phyloP scores from a whole-genome alignment of 2,797 vertebrate genomes.

The Coranthus polyacanthus region DNA sequence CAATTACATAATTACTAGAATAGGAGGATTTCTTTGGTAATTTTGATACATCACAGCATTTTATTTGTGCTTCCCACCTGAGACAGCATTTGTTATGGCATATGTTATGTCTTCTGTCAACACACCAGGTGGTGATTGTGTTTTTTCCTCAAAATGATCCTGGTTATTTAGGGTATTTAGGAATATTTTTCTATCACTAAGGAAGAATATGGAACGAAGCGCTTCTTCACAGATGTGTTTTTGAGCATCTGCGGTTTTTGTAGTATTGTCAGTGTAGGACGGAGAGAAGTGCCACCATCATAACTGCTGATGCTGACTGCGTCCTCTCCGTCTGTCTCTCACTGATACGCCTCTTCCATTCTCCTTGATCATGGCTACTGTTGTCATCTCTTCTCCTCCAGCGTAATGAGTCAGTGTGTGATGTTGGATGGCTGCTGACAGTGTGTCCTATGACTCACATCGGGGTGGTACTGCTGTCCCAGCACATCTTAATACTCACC shows the following conservation, averaged over 20 bases:
- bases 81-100: slow-evolving; percentile 43
- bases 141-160: slow-evolving; percentile 9
- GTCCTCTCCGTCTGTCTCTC: slow-evolving; percentile 45
- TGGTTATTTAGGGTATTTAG: slow-evolving; percentile 20
- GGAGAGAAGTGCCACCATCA: slow-evolving; percentile 18
- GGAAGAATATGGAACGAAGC: neutral
- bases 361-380: slow-evolving; percentile 72
- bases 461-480: slow-evolving; percentile 72
- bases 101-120: slow-evolving; percentile 47
- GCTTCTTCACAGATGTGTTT: slow-evolving; percentile 3
- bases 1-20: slow-evolving; percentile 40
- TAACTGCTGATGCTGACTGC: slow-evolving; percentile 54
- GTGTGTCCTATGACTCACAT: slow-evolving; percentile 75
- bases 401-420: slow-evolving; percentile 78
- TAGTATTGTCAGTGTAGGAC: slow-evolving; percentile 4
- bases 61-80: slow-evolving; percentile 35
- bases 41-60: slow-evolving; percentile 32
- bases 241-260: slow-evolving; percentile 12
- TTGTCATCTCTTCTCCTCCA: slow-evolving; percentile 73
- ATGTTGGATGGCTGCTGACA: slow-evolving; percentile 79
- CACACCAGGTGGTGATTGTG: slow-evolving; percentile 40
- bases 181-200: slow-evolving; percentile 1
- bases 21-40: slow-evolving; percentile 7
- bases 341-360: slow-evolving; percentile 44
- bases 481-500: slow-evolving; percentile 58